Base-by-base conservation (phyloP, 2,797 vertebrate species). In the Pachyuromys duprasi region DNA sequence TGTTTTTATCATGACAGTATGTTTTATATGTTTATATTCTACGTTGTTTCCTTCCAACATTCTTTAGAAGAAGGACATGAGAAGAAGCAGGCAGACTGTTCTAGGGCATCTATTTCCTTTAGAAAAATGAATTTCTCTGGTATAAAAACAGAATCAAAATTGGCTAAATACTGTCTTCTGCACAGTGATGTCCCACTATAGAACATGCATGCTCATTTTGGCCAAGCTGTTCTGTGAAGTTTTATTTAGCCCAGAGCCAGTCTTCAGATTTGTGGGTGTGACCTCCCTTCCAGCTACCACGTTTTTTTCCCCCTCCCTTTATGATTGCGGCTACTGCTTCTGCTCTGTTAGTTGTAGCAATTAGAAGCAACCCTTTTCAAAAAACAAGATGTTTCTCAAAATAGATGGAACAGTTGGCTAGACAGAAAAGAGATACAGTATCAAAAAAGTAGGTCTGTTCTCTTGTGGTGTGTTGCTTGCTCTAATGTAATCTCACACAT, bases 61-160 rank as follows among this genome's bases (percentile, higher is more conserved):
- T 80, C 89, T 93, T 78, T 24, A 81, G 63, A 22, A 60, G 69
- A 65, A 70, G 57, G n/a, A 81, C n/a, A 36, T 49, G 62, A 97
- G 74, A 78, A 93, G 62, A 93, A 93, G 36, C 83, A 97, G 91
- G 90, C 90, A 96, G 80, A 76, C 42, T 95, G 89, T 96, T 97
- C 96, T 96, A 96, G 86, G 79, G 83, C 84, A 89, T 72, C 70
- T 92, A 22, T 90, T 95, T 94, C 80, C 74, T 95, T 96, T 93
- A 89, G 67, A 97, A 90, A 93, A 45, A 31, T 0, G 49, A 93
- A 75, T 96, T 95, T 94, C 88, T 95, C 72, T 3, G 5, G 70
- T 74, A 62, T 91, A 92, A 94, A 97, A 95, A 97, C 91, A 96
- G 62, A 82, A 86, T 96, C 83, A 87, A 97, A 96, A 97, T 94